Evolutionary conservation across 2,797 vertebrate species (phyloP).

Genomic region (Babyrousa celebensis): DNA sequence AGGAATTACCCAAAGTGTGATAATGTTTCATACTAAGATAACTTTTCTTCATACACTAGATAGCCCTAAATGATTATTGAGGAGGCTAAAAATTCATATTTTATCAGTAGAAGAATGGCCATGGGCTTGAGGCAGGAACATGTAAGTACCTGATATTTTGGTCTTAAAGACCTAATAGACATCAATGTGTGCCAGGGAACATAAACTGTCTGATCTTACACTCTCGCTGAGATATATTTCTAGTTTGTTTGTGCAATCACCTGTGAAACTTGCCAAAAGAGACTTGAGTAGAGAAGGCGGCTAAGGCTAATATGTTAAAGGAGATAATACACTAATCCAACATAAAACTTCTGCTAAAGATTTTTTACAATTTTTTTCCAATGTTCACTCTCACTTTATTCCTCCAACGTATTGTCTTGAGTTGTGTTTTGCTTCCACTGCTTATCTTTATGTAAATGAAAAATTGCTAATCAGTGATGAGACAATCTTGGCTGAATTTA

Average conservation of each 20-base stretch:
- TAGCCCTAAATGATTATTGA: not conserved
- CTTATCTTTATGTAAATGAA: slow-evolving; percentile 29
- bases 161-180: not conserved
- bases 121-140: too few relatives aligned
- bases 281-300: not conserved
- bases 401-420: not conserved
- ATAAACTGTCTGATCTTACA: not conserved
- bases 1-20: not conserved
- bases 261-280: not conserved
- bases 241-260: not conserved
- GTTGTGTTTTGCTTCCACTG: not conserved
- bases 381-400: not conserved
- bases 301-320: not conserved
- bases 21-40: not conserved
- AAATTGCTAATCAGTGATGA: slow-evolving; percentile 68
- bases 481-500: not conserved
- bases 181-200: not conserved
- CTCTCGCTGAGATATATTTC: not conserved
- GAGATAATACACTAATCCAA: not conserved
- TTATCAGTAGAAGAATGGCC: not conserved
- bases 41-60: not conserved
- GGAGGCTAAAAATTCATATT: not conserved
- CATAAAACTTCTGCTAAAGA: not conserved
- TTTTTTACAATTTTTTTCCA: not conserved
- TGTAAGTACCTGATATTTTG: not conserved